Evolutionary conservation across 1,140 invertebrate genomes (phyloP).

Genomic region (Chrysopa pallens): DNA sequence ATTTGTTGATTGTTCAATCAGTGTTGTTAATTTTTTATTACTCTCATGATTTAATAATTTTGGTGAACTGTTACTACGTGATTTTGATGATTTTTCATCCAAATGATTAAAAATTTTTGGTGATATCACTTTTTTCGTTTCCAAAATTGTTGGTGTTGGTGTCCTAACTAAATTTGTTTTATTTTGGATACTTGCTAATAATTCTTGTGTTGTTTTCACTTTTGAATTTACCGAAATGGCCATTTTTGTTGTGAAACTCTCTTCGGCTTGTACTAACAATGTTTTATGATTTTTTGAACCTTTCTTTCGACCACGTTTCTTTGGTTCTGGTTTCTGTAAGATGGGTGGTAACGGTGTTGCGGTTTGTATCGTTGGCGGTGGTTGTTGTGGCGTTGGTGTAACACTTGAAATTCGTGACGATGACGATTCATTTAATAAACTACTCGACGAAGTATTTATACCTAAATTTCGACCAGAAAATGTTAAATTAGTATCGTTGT

Average conservation of each 20-base stretch:
- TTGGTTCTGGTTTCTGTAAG: slow-evolving; percentile 18
- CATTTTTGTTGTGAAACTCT: slow-evolving; percentile 37
- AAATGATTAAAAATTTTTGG: no score
- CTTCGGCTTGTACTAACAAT: slow-evolving; percentile 29
- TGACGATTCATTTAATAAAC: not conserved
- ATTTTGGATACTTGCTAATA: slow-evolving; percentile 59
- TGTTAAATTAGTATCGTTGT: slow-evolving; percentile 11
- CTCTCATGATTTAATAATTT: no score
- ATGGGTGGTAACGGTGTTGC: slow-evolving; percentile 9
- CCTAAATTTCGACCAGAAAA: not conserved
- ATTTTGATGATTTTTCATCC: no score
- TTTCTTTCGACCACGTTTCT: slow-evolving; percentile 49
- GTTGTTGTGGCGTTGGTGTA: slow-evolving; percentile 4
- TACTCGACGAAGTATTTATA: not conserved
- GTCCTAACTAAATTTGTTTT: slow-evolving; percentile 24
- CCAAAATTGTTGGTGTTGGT: slow-evolving; percentile 4
- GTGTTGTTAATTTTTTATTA: no score
- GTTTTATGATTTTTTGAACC: slow-evolving; percentile 41
- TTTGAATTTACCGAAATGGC: slow-evolving; percentile 45
- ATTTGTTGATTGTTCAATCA: no score
- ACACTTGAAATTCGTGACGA: slow-evolving; percentile 7
- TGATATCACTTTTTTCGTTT: slow-evolving; percentile 7
- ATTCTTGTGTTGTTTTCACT: slow-evolving; percentile 70
- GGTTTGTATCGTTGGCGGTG: slow-evolving; percentile 6
- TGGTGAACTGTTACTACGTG: no score